Percentiles rank a stretch among this genome's conserved stretches.
Conservation (phyloP, 2,797 vertebrate genomes). For the Amphiprion clarkii region DNA sequence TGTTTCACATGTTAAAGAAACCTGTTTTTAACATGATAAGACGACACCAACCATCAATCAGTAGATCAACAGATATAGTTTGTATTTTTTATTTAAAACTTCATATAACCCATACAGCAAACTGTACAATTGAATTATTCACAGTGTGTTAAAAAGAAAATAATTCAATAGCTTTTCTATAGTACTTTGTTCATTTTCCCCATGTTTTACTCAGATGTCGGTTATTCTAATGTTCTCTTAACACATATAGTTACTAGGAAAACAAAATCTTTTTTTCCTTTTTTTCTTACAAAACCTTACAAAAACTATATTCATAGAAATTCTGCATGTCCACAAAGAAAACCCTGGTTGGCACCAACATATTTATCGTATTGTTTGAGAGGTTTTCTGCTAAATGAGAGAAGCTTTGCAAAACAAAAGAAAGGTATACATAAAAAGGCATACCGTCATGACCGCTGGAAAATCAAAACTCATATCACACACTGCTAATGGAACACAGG, state of each 20-base stretch:
- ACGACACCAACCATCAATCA: conserved; percentile 31
- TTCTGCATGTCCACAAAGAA: conserved; percentile 96
- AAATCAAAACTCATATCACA: conserved; percentile 75
- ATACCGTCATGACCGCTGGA: conserved; percentile 62
- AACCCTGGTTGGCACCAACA: conserved; percentile 90
- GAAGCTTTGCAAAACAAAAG: conserved; percentile 76
- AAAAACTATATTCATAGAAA: conserved; percentile 99
- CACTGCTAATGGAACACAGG: conserved; percentile 77
- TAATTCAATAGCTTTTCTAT: conserved; percentile 87
- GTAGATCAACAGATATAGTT: conserved; percentile 46
- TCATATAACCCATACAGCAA: conserved; percentile 99
- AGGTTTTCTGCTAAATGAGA: conserved; percentile 77
- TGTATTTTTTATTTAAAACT: conserved; percentile 95
- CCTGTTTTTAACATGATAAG: not conserved
- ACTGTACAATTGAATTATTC: conserved; percentile 99
- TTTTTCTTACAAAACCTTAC: conserved; percentile 97
- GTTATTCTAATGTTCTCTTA: conserved; percentile 91
- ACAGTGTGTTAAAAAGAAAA: conserved; percentile 99
- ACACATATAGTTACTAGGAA: conserved; percentile 96
- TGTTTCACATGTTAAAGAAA: too few relatives aligned
- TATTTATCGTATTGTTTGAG: conserved; percentile 77
- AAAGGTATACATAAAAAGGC: conserved; percentile 70
- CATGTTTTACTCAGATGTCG: conserved; percentile 77
- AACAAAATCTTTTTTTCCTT: conserved; percentile 84
- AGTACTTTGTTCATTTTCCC: conserved; percentile 75